Percentiles rank a stretch among this genome's conserved stretches.
These are phyloP conservation scores for Cancer borealis DNA, from an alignment of 2,888 invertebrate species.

Conservation along the genomic window DNA sequence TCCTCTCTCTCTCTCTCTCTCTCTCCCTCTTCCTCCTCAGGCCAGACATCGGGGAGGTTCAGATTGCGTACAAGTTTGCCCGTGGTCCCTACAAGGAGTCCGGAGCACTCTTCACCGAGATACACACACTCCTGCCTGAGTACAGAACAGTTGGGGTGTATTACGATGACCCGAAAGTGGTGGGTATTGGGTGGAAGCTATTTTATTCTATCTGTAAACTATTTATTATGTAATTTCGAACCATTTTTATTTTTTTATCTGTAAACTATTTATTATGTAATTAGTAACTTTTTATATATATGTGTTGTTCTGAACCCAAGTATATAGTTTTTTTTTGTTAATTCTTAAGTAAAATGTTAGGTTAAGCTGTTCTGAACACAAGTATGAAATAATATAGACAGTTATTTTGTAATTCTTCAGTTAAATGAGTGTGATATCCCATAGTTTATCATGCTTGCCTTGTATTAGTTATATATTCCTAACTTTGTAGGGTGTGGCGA, in stretches of 20 bases:
- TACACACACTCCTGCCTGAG: slow-evolving; percentile 79
- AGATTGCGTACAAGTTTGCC: slow-evolving; percentile 80
- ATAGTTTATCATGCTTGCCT: too few species aligned
- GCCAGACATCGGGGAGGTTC: slow-evolving; percentile 75
- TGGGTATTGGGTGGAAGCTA: slow-evolving; percentile 76
- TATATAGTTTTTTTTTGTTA: too few species aligned
- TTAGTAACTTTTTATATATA: background rate
- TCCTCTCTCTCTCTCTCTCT: background rate
- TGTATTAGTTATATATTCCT: background rate
- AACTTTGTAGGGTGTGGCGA: background rate
- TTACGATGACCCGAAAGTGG: slow-evolving; percentile 81
- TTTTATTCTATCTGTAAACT: background rate
- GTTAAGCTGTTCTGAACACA: too few species aligned
- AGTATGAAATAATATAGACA: too few species aligned
- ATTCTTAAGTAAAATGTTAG: too few species aligned
- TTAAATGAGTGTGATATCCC: too few species aligned
- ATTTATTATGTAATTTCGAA: background rate
- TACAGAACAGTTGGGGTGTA: slow-evolving; percentile 80
- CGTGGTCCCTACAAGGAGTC: slow-evolving; percentile 80
- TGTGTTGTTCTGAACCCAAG: background rate
- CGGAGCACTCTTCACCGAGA: slow-evolving; percentile 80
- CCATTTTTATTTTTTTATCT: background rate
- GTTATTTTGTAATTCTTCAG: too few species aligned
- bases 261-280: too few species aligned
- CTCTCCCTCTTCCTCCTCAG: slow-evolving; percentile 34